phyloP scores from a whole-genome alignment of 2,888 invertebrate species.

The Cynaeus angustus region DNA sequence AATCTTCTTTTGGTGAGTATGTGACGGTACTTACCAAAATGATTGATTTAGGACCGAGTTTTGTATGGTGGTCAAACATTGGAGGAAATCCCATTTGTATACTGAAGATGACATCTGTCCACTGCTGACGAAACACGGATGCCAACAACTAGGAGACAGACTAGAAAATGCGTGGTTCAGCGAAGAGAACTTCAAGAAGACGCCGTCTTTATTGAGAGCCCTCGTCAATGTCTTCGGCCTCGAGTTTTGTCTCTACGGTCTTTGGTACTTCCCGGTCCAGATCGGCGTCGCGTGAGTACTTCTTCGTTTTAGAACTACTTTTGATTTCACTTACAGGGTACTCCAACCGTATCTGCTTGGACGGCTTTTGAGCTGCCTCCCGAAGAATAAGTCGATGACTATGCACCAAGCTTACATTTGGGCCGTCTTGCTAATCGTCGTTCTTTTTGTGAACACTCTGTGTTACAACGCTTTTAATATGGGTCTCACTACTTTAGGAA shows the following conservation, averaged over 20 bases:
- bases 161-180: conserved; percentile 67
- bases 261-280: conserved; percentile 59
- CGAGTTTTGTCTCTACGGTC: conserved; percentile 60
- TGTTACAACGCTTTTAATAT: conserved; percentile 63
- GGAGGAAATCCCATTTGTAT: conserved; percentile 53
- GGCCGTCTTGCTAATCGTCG: too few species aligned
- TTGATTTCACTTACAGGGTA: background rate
- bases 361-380: too few species aligned
- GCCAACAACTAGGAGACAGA: conserved; percentile 69
- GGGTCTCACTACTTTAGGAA: conserved; percentile 84
- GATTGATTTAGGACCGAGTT: too few species aligned
- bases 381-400: background rate
- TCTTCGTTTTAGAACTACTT: conserved; percentile 53
- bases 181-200: conserved; percentile 56
- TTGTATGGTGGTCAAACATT: too few species aligned
- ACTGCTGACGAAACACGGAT: conserved; percentile 70
- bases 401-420: background rate
- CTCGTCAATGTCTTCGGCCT: conserved; percentile 62
- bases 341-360: background rate
- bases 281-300: conserved; percentile 5
- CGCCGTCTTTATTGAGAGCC: conserved; percentile 60
- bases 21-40: too few species aligned
- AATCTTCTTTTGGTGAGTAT: too few species aligned
- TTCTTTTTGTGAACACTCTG: too few species aligned
- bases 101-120: conserved; percentile 72